These are phyloP conservation scores for Gymnothorax reevesii DNA, from an alignment of 2,797 vertebrate species.

Conservation along the genomic window DNA sequence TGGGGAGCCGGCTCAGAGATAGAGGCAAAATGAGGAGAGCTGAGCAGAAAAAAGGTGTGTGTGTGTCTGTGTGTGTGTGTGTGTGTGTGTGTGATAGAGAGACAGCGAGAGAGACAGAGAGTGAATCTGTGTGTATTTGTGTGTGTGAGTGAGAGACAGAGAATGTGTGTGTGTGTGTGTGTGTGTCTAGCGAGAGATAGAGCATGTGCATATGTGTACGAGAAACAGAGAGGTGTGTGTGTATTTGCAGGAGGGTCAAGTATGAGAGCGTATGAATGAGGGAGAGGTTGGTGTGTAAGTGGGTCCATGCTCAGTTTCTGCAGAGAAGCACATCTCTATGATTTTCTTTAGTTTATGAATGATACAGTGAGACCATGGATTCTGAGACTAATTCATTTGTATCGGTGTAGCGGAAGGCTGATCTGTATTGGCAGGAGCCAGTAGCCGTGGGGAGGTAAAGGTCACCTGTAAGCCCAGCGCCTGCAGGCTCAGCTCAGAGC, in stretches of 20 bases:
- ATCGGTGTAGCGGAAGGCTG: constrained; percentile 36
- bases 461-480: constrained; percentile 56
- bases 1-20: constrained; percentile 49
- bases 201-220: constrained; percentile 58
- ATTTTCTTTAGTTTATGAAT: neutral
- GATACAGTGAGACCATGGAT: constrained; percentile 52
- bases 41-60: constrained; percentile 25
- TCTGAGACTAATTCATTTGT: constrained; percentile 50
- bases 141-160: neutral
- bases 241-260: neutral
- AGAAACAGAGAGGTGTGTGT: constrained; percentile 19
- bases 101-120: no score
- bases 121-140: constrained; percentile 54
- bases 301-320: neutral
- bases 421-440: constrained; percentile 51
- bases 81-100: constrained; percentile 25
- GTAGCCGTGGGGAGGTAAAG: constrained; percentile 59
- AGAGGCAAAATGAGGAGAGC: constrained; percentile 63
- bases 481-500: constrained; percentile 34
- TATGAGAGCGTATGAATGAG: neutral
- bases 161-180: constrained; percentile 47
- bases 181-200: constrained; percentile 19
- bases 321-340: neutral
- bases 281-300: neutral
- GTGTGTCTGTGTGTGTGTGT: constrained; percentile 12